Evolutionary conservation across 2,113 vertebrate genomes (phyloP), one percentile per base, ranked within the genome.

Genomic region (Condylura cristata): DNA sequence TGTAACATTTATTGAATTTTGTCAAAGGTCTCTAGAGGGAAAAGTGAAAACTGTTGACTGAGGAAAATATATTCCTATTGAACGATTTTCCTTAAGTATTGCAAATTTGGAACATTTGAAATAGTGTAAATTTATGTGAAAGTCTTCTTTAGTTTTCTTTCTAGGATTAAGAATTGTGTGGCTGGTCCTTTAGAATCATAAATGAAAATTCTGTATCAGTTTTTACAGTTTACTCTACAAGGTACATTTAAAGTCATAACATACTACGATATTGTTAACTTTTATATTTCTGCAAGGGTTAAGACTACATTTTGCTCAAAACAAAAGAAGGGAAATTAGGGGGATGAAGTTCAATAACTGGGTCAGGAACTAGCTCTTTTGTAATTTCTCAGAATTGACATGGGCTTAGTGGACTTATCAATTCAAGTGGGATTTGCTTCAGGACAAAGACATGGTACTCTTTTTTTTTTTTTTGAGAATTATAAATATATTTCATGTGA

Each of bases 21-120:
- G 32, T 80, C 82, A 66, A 75, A 26, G 39, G 17, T 78, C 4
- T 84, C 4, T 41, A 72, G 26, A n/a, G 30, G 11, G 34, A 32
- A 83, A 86, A 72, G 3, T 79, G 39, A 60, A 91, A 95, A 65
- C 11, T 61, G 66, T 58, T 95, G 34, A 78, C 18, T 34, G 30
- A 41, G 5, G 39, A 9, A 6, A 71, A 86, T 76, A 39, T 18
- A 26, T 48, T 68, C 89, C 53, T 18, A 32, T 7, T 18, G 20
- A 65, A 75, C 28, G 48, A 58, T 41, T 86, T 86, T 91, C 39
- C 39, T 85, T 80, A 94, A 72, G 37, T 92, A 86, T 84, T 93
- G 93, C 20, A 32, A 51, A 60, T 76, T 7, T 85, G 86, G 53
- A 80, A 56, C n/a, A 79, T 53, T 91, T 68, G 34, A 76, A 74